Evolutionary conservation across 1,140 invertebrate genomes (phyloP).

Genomic region (Steinernema khuongi): DNA sequence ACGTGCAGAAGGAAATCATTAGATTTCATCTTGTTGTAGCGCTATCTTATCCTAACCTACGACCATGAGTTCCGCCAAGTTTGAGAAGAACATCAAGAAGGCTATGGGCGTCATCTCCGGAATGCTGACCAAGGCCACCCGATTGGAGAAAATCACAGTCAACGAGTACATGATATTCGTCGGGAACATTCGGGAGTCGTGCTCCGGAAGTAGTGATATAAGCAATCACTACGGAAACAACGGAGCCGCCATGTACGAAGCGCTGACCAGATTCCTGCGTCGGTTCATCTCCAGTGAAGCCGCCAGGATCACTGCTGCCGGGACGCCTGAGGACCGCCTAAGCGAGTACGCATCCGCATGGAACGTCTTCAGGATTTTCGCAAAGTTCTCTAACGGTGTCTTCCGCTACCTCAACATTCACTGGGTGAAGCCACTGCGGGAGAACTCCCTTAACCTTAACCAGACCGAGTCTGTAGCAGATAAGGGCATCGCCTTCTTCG

Average conservation of each 20-base stretch:
- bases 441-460: slow-evolving; percentile 84
- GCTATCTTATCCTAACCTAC: too few species aligned
- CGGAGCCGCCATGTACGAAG: neutral
- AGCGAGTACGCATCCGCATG: slow-evolving; percentile 90
- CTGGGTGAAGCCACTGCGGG: slow-evolving; percentile 93
- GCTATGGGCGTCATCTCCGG: too few species aligned
- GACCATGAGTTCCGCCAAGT: too few species aligned
- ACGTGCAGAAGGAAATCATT: too few species aligned
- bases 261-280: neutral
- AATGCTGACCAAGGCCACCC: too few species aligned
- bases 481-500: slow-evolving; percentile 92
- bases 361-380: slow-evolving; percentile 97
- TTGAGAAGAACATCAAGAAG: too few species aligned
- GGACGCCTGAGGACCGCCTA: slow-evolving; percentile 70
- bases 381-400: slow-evolving; percentile 92
- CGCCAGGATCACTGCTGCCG: neutral
- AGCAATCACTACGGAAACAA: too few species aligned
- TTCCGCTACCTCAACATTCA: slow-evolving; percentile 95
- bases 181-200: too few species aligned
- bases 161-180: too few species aligned
- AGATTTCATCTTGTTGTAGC: too few species aligned
- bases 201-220: too few species aligned
- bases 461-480: neutral
- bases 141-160: too few species aligned
- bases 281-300: neutral